A percentile compares a stretch with the other conserved stretches of the same genome.
Evolutionary conservation across 1,140 invertebrate genomes (phyloP).

Genomic region (Drosophila mojavensis): DNA sequence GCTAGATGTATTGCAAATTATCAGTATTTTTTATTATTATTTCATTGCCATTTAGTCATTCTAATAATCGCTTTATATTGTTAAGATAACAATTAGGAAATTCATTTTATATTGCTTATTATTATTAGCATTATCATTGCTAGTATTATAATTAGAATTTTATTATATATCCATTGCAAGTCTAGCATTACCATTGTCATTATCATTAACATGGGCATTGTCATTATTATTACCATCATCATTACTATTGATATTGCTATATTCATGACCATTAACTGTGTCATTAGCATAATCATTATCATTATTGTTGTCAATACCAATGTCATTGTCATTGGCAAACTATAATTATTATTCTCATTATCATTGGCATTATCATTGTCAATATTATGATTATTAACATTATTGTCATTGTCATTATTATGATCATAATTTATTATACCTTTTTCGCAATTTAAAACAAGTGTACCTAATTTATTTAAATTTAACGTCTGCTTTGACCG

Average conservation of each 20-base stretch:
- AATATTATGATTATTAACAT: neutral
- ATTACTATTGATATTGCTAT: neutral
- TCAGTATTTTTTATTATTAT: neutral
- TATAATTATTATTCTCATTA: too few species aligned
- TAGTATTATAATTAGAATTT: neutral
- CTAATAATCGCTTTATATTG: neutral
- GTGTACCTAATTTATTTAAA: too few species aligned
- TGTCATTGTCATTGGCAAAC: neutral
- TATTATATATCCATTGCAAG: too few species aligned
- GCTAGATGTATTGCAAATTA: neutral
- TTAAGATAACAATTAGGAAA: neutral
- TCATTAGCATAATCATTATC: neutral
- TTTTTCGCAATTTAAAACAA: neutral
- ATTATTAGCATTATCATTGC: neutral
- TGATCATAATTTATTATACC: too few species aligned
- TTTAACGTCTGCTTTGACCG: neutral
- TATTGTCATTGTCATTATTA: neutral
- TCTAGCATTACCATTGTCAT: too few species aligned
- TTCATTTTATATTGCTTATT: neutral
- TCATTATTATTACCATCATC: neutral
- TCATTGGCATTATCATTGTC: neutral
- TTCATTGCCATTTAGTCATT: neutral
- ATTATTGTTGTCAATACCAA: neutral
- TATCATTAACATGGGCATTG: neutral
- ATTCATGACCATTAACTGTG: too few species aligned